phyloP scores from a whole-genome alignment of 2,888 invertebrate species.

The Poecilobothrus nobilitatus region DNA sequence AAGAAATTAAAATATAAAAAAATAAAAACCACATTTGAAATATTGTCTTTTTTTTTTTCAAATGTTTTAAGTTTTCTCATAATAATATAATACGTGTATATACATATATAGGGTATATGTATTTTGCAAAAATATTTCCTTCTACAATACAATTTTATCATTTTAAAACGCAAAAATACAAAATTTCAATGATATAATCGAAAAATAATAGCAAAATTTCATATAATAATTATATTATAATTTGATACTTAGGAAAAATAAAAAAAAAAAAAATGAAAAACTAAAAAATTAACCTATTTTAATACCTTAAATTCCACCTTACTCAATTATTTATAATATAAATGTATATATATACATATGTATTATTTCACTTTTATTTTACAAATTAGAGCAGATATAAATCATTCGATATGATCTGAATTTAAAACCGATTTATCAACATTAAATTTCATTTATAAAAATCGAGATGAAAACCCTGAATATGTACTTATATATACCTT shows the following conservation, averaged over 20 bases:
- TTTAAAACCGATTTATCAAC: background rate
- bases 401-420: background rate
- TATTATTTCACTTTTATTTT: no score
- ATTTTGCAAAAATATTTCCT: background rate
- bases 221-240: no score
- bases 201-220: background rate
- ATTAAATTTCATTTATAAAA: background rate
- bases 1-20: background rate
- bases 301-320: no score
- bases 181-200: background rate
- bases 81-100: no score
- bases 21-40: constrained; percentile 8
- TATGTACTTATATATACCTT: no score
- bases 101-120: no score
- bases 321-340: no score
- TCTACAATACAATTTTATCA: background rate
- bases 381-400: background rate
- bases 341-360: no score
- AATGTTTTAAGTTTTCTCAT: background rate
- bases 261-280: no score
- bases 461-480: no score
- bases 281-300: no score
- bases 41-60: background rate
- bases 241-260: no score
- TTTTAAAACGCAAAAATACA: background rate